Percentiles rank a stretch among this genome's conserved stretches.
phyloP scores from a whole-genome alignment of 2,113 vertebrate genomes.

The Thomomys bottae region DNA sequence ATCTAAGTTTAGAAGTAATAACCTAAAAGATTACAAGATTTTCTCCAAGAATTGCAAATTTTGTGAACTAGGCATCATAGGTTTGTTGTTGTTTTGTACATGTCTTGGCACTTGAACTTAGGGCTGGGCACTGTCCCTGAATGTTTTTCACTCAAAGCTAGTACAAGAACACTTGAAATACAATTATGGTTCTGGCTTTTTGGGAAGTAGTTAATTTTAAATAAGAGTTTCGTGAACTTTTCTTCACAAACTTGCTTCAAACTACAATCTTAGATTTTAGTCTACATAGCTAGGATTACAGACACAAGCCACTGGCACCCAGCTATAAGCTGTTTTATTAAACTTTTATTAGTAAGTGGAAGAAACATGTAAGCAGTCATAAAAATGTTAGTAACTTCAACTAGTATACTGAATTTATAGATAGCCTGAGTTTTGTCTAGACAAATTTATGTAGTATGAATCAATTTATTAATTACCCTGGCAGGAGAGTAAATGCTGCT shows the following conservation, averaged over 20 bases:
- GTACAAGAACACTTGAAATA: too few species aligned
- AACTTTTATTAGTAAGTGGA: not conserved
- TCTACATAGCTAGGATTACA: too few species aligned
- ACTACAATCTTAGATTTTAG: too few species aligned
- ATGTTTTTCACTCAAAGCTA: too few species aligned
- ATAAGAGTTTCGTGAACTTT: too few species aligned
- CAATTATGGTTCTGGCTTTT: too few species aligned
- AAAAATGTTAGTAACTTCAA: not conserved
- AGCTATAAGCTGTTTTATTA: not conserved
- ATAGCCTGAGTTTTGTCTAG: not conserved
- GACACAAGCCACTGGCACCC: too few species aligned
- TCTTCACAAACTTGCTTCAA: too few species aligned
- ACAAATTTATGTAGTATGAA: not conserved
- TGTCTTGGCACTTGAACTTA: not conserved
- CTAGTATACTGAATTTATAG: rapidly evolving
- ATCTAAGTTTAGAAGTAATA: not conserved
- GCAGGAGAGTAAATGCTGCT: not conserved
- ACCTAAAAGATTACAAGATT: not conserved
- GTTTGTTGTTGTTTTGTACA: not conserved
- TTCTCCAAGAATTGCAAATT: not conserved
- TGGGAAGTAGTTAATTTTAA: too few species aligned
- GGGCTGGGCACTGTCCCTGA: too few species aligned
- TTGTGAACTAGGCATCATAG: not conserved
- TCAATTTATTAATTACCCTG: not conserved
- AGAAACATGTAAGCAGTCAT: not conserved